Evolutionary conservation across 2,113 vertebrate genomes (phyloP), one percentile per base, ranked within the genome.

Genomic region (Micromys minutus): DNA sequence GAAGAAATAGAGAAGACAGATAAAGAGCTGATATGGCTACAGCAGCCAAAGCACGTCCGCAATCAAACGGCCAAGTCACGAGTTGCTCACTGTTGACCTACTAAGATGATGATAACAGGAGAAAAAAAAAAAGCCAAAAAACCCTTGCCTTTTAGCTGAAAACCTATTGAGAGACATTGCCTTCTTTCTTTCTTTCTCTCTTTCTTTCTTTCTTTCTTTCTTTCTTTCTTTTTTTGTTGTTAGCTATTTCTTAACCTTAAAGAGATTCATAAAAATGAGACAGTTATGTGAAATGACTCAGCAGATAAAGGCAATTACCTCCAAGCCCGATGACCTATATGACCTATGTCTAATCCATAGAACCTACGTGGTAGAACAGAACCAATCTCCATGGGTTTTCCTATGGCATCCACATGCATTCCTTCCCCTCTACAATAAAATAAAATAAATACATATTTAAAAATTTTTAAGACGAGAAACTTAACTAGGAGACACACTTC

Each of bases 1-100:
- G 86, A 94, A 81, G 83, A 86, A 95, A 96, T 17, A 22, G 52
- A 79, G 88, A 45, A 15, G n/a, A 50, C 65, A 86, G 13, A 15
- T 81, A 26, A 92, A 80, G 29, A 29, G 47, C 11, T 26, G 17
- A 77, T 0, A 57, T 52, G 45, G 15, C 19, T 50, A 6, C 17
- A 29, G 26, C 29, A 79, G 34, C n/a, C 13, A 57, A 67, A 21
- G 39, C 15, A 17, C 0, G 39, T 3, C 31, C 12, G 1, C 39
- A 45, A 19, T 6, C 19, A 26, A 0, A 87, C 8, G 26, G n/a
- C 67, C 76, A 63, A 55, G 76, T 59, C 72, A 59, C 0, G 0
- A 0, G 12, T 7, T 21, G 42, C 47, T 67, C 77, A 52, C 74
- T 61, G 26, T 5, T 87, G 67, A 86, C 81, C 72, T 67, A 88